A percentile compares a stretch with the other conserved stretches of the same genome.
These are phyloP conservation scores for Opisthograptis luteolata DNA, from an alignment of 2,888 invertebrate species.

Conservation along the genomic window DNA sequence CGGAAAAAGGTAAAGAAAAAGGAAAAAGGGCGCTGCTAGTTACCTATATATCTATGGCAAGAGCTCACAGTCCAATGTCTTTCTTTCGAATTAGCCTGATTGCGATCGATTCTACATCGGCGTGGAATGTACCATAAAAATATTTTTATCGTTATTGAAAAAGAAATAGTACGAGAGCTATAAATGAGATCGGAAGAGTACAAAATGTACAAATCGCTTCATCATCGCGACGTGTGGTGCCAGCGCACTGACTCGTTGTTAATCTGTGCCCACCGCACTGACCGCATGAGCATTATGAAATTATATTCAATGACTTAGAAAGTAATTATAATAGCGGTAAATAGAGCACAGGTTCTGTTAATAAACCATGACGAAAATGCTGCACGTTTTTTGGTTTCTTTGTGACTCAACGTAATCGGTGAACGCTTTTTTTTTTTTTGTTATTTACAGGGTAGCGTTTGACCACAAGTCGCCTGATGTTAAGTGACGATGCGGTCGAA, in stretches of 20 bases:
- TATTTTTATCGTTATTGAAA: slow-evolving; percentile 68
- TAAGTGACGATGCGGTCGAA: too few relatives aligned
- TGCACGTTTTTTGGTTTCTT: slow-evolving; percentile 15
- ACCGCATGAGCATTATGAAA: slow-evolving; percentile 61
- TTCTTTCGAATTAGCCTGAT: slow-evolving; percentile 53
- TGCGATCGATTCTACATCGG: slow-evolving; percentile 55
- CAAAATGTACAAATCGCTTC: slow-evolving; percentile 59
- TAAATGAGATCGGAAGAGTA: slow-evolving; percentile 59
- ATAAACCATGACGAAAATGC: slow-evolving; percentile 28
- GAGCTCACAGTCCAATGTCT: slow-evolving; percentile 1
- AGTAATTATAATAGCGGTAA: slow-evolving; percentile 35
- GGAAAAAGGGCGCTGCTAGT: too few relatives aligned
- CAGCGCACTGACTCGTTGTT: slow-evolving; percentile 32
- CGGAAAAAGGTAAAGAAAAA: too few relatives aligned
- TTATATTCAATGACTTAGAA: slow-evolving; percentile 60
- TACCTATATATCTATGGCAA: slow-evolving; percentile 35
- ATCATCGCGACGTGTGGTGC: slow-evolving; percentile 67
- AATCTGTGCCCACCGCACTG: slow-evolving; percentile 47
- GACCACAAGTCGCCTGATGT: too few relatives aligned
- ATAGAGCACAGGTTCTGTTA: slow-evolving; percentile 24
- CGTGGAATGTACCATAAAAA: slow-evolving; percentile 63
- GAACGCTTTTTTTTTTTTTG: too few relatives aligned
- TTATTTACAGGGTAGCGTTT: too few relatives aligned
- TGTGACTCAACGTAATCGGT: slow-evolving; percentile 2
- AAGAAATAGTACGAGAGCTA: slow-evolving; percentile 50